Evolutionary conservation across 1,140 invertebrate genomes (phyloP).

Genomic region (Maconellicoccus hirsutus): DNA sequence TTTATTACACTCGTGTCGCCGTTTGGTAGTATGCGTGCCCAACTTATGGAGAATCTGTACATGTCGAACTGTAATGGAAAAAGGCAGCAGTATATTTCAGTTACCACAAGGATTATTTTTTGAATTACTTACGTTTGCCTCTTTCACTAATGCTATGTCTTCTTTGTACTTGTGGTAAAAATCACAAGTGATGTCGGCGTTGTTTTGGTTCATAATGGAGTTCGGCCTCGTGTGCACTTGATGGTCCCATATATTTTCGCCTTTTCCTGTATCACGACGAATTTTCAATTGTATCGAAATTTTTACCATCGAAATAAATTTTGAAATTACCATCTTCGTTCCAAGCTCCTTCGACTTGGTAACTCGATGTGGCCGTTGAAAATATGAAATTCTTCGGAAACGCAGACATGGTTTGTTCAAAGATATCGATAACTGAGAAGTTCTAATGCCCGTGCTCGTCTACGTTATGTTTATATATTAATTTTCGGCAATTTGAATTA

Average conservation of each 20-base stretch:
- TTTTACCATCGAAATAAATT: neutral
- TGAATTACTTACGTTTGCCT: slow-evolving; percentile 40
- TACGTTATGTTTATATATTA: no score
- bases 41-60: slow-evolving; percentile 54
- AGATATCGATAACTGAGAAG: no score
- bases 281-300: no score
- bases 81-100: slow-evolving; percentile 33
- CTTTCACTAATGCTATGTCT: slow-evolving; percentile 39
- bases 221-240: slow-evolving; percentile 34
- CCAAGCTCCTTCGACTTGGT: slow-evolving; percentile 59
- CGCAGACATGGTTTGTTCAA: no score
- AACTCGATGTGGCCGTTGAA: slow-evolving; percentile 42
- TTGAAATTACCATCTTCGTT: slow-evolving; percentile 42
- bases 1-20: slow-evolving; percentile 44
- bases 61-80: slow-evolving; percentile 36
- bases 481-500: no score
- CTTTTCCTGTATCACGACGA: slow-evolving; percentile 30
- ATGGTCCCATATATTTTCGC: slow-evolving; percentile 34
- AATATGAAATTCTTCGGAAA: slow-evolving; percentile 42
- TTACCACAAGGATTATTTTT: no score
- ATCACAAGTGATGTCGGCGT: slow-evolving; percentile 45
- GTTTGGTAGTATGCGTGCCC: slow-evolving; percentile 47
- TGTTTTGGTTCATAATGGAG: slow-evolving; percentile 42
- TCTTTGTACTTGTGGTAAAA: slow-evolving; percentile 46
- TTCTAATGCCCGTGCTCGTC: no score